phyloP scores from a whole-genome alignment of 2,888 invertebrate species.

The Drosophila neotestacea region DNA sequence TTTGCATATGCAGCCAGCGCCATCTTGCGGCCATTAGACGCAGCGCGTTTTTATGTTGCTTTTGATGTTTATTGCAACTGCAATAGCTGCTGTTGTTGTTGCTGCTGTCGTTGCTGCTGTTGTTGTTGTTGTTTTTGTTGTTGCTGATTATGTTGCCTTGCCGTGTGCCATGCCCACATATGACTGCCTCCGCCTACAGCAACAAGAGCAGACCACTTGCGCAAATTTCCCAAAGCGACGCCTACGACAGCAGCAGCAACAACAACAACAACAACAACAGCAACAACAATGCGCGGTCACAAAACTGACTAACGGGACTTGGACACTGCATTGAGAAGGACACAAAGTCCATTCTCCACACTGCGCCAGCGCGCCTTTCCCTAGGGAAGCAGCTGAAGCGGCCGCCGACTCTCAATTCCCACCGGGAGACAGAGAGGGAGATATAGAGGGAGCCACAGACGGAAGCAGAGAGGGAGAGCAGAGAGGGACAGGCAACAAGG shows the following conservation, averaged over 20 bases:
- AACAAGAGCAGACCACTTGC: slow-evolving; percentile 62
- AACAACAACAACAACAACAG: slow-evolving; percentile 37
- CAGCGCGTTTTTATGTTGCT: slow-evolving; percentile 57
- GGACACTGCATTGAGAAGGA: slow-evolving; percentile 47
- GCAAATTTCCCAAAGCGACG: slow-evolving; percentile 77
- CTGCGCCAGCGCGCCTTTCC: slow-evolving; percentile 66
- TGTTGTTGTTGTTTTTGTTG: slow-evolving; percentile 38
- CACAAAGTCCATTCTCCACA: slow-evolving; percentile 42
- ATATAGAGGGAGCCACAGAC: slow-evolving; percentile 8
- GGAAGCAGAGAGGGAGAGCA: background rate
- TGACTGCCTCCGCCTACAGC: slow-evolving; percentile 26
- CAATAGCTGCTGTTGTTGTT: slow-evolving; percentile 24
- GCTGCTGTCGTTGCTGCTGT: slow-evolving; percentile 32
- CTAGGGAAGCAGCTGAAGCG: slow-evolving; percentile 67
- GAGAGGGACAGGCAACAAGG: background rate
- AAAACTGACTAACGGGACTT: slow-evolving; percentile 33
- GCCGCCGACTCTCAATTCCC: slow-evolving; percentile 48
- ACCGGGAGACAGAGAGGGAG: slow-evolving; percentile 5
- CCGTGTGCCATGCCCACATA: slow-evolving; percentile 48
- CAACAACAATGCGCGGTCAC: slow-evolving; percentile 36
- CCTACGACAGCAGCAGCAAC: slow-evolving; percentile 56
- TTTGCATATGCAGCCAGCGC: slow-evolving; percentile 72
- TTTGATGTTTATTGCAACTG: slow-evolving; percentile 45
- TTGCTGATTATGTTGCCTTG: slow-evolving; percentile 48
- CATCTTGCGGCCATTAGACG: slow-evolving; percentile 71